phyloP scores from a whole-genome alignment of 37 sponge, comb jelly and placozoan genomes.

The Sycon ciliatum region DNA sequence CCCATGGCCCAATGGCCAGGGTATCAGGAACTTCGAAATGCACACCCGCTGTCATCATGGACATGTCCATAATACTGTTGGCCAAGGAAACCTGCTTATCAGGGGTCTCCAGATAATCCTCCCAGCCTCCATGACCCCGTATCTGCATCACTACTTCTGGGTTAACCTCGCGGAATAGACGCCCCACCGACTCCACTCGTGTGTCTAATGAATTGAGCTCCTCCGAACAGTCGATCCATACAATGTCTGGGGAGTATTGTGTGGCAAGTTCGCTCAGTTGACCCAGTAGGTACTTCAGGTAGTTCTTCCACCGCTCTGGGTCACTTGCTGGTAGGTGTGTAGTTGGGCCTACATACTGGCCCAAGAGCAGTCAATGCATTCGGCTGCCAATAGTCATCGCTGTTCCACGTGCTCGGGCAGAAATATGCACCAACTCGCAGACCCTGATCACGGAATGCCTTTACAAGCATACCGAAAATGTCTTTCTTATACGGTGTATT shows the following conservation, averaged over 20 bases:
- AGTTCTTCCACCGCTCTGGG: not conserved
- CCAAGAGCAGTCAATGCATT: not conserved
- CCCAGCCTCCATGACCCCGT: not conserved
- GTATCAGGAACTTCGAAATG: not conserved
- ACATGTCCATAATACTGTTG: not conserved
- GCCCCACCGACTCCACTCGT: not conserved
- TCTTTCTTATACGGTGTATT: conserved; percentile 3
- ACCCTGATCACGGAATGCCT: not conserved
- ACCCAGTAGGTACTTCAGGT: not conserved
- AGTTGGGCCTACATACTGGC: not conserved
- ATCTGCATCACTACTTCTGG: not conserved
- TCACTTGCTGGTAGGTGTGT: not conserved
- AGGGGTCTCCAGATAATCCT: not conserved
- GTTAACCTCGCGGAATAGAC: not conserved
- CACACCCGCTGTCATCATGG: not conserved
- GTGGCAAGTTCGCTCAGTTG: not conserved
- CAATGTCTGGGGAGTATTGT: not conserved
- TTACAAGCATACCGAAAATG: not conserved
- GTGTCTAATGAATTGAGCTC: too few species aligned
- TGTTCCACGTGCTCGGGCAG: conserved; percentile 2
- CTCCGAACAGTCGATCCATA: not conserved
- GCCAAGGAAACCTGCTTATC: not conserved
- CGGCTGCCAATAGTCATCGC: not conserved
- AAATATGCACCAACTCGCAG: not conserved
- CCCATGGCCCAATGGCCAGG: not conserved